Evolutionary conservation across 2,113 vertebrate genomes (phyloP).

Genomic region (Pholis gunnellus): DNA sequence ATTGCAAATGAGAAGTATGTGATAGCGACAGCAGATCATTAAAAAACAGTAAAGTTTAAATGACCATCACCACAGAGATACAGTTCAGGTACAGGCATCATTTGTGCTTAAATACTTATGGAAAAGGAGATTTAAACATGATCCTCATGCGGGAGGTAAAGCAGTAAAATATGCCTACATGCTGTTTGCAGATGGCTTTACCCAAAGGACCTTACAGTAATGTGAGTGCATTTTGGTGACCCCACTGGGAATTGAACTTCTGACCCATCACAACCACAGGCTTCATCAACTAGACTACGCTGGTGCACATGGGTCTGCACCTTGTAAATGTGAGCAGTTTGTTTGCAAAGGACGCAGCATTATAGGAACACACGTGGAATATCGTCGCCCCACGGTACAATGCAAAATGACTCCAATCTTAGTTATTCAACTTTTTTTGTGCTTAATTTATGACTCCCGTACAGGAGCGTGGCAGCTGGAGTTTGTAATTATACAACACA

Average conservation of each 20-base stretch:
- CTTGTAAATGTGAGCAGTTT: conserved; percentile 46
- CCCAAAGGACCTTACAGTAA: conserved; percentile 50
- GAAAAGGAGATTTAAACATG: conserved; percentile 26
- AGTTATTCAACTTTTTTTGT: conserved; percentile 69
- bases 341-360: conserved; percentile 7
- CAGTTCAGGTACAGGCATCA: conserved; percentile 23
- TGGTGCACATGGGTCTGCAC: conserved; percentile 20
- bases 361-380: conserved; percentile 20
- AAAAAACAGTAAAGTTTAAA: conserved; percentile 38
- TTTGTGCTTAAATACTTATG: background rate
- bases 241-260: conserved; percentile 62
- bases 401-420: conserved; percentile 41
- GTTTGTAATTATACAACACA: conserved; percentile 78
- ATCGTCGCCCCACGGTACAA: background rate
- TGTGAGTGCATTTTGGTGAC: conserved; percentile 61
- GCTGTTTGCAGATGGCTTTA: conserved; percentile 67
- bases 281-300: conserved; percentile 30
- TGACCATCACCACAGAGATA: conserved; percentile 38
- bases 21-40: conserved; percentile 47
- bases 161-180: conserved; percentile 53
- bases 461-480: conserved; percentile 73
- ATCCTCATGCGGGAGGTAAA: conserved; percentile 19
- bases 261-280: conserved; percentile 53
- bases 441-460: conserved; percentile 75
- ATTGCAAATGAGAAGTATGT: conserved; percentile 25